Conservation (phyloP, 2,888 invertebrate genomes). For the Diarsia brunnea region DNA sequence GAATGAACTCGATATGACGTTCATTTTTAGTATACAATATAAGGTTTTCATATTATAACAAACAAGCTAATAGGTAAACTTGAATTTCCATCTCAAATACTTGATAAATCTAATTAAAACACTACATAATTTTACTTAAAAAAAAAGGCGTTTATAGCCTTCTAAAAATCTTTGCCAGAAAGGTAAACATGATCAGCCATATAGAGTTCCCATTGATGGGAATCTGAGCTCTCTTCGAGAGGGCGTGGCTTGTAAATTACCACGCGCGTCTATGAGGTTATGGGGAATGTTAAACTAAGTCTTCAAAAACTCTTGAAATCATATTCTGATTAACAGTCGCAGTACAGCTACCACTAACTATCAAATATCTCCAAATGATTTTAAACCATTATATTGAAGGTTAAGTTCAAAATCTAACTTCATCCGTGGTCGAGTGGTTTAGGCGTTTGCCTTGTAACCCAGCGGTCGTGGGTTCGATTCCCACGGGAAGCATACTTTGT, state of each 20-base stretch:
- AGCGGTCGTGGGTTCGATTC: too few species aligned
- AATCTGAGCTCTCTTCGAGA: neutral
- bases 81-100: neutral
- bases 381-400: too few species aligned
- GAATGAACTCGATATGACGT: neutral
- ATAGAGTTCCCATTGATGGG: neutral
- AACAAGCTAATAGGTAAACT: neutral
- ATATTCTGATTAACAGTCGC: too few species aligned
- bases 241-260: too few species aligned
- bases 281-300: neutral
- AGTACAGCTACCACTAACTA: too few species aligned
- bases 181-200: neutral
- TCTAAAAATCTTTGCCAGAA: conserved; percentile 9
- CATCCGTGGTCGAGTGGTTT: too few species aligned
- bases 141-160: neutral
- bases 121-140: neutral
- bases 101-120: neutral
- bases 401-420: too few species aligned
- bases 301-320: neutral
- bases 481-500: too few species aligned
- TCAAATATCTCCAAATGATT: too few species aligned
- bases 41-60: neutral
- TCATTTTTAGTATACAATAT: neutral
- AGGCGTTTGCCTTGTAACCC: too few species aligned
- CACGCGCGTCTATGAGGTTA: too few species aligned